These are phyloP conservation scores for Alces alces DNA, from an alignment of 2,113 vertebrate genomes.

Conservation along the genomic window DNA sequence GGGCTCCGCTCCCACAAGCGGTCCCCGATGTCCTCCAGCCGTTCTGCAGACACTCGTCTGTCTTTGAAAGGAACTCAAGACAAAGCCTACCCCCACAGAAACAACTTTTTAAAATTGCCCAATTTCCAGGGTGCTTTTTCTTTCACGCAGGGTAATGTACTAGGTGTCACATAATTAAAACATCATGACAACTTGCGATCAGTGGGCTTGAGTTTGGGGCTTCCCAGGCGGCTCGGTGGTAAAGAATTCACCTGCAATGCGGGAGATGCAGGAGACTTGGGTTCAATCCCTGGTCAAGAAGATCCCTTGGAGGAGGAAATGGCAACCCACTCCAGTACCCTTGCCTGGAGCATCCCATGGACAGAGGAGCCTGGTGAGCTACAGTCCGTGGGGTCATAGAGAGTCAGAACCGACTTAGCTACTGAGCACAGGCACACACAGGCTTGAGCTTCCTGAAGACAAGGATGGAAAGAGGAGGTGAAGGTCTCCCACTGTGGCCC, in stretches of 20 bases:
- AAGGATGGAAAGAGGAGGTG: not conserved
- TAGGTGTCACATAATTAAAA: accelerated
- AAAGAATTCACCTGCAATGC: accelerated
- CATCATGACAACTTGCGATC: accelerated
- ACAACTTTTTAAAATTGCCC: accelerated
- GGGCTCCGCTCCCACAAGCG: accelerated
- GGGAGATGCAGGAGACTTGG: not conserved
- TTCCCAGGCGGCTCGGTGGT: not conserved
- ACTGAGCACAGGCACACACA: not conserved
- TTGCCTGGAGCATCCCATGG: not conserved
- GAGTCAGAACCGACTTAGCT: not conserved
- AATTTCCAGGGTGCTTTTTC: not conserved
- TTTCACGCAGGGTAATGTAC: not conserved
- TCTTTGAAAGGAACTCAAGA: not conserved
- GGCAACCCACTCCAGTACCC: not conserved
- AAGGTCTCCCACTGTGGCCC: not conserved
- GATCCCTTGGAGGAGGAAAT: not conserved
- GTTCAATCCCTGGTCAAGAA: not conserved
- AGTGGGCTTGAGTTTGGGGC: not conserved
- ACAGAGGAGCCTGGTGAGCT: not conserved
- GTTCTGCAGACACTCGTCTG: no score
- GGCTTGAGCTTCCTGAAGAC: not conserved
- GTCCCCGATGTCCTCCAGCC: accelerated
- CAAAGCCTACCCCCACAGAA: not conserved
- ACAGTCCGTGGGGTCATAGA: not conserved